Evolutionary conservation across 2,797 vertebrate genomes (phyloP).

Genomic region (Borostomias antarcticus): DNA sequence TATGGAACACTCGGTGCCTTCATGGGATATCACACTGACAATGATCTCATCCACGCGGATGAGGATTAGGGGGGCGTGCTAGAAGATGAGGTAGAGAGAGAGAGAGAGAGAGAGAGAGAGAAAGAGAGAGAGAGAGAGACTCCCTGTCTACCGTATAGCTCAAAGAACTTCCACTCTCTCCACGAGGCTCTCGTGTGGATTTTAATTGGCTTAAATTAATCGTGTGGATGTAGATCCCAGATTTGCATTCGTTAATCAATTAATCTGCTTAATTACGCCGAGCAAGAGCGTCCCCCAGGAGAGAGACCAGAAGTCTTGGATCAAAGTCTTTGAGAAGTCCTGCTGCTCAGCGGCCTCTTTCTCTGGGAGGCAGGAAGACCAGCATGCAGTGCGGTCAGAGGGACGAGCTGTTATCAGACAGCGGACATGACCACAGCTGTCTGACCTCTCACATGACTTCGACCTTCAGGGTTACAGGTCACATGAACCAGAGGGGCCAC

Average conservation of each 20-base stretch:
- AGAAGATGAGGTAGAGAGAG: background rate
- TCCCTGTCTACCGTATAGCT: no score
- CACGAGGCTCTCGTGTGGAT: no score
- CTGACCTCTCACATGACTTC: background rate
- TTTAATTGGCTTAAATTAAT: slow-evolving; percentile 99
- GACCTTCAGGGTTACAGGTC: background rate
- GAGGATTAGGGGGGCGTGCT: background rate
- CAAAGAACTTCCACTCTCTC: slow-evolving; percentile 74
- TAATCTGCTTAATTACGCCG: slow-evolving; percentile 99
- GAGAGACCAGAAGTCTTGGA: slow-evolving; percentile 67
- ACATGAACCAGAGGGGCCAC: background rate
- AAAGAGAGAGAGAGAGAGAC: slow-evolving; percentile 74
- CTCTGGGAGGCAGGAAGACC: slow-evolving; percentile 38
- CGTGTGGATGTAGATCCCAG: slow-evolving; percentile 99
- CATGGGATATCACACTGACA: slow-evolving; percentile 80
- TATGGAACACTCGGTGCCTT: slow-evolving; percentile 75
- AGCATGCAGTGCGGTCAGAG: background rate
- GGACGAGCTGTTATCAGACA: background rate
- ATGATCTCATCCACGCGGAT: slow-evolving; percentile 65
- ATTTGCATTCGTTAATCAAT: slow-evolving; percentile 99
- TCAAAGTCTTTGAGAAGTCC: slow-evolving; percentile 80
- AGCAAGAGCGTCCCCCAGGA: slow-evolving; percentile 98
- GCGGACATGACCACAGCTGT: background rate
- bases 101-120: slow-evolving; percentile 56
- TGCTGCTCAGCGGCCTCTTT: slow-evolving; percentile 80